Conservation (phyloP, 2,888 invertebrate genomes). For the Rhagium mordax region DNA sequence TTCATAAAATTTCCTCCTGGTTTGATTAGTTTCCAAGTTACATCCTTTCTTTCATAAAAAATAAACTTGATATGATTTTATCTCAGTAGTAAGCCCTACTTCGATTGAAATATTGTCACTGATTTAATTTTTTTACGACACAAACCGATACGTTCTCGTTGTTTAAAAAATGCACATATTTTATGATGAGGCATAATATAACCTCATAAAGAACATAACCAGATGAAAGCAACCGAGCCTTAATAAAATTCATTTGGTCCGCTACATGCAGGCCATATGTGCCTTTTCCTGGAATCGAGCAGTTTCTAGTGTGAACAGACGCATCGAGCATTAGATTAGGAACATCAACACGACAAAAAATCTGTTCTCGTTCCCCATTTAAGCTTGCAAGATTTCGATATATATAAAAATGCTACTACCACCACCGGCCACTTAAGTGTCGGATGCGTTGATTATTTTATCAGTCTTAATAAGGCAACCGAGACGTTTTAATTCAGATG, state of each 20-base stretch:
- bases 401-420: not conserved
- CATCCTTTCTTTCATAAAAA: too few relatives aligned
- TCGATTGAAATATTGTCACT: too few relatives aligned
- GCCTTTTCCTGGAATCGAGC: constrained; percentile 55
- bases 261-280: constrained; percentile 54
- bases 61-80: too few relatives aligned
- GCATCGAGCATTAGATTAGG: constrained; percentile 47
- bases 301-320: constrained; percentile 55
- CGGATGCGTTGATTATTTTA: not conserved
- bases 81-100: too few relatives aligned
- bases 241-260: constrained; percentile 43
- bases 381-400: constrained; percentile 10
- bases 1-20: too few relatives aligned
- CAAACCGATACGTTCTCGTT: not conserved
- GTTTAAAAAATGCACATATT: not conserved
- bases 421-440: not conserved
- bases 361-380: constrained; percentile 40
- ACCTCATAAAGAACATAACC: not conserved
- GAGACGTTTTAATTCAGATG: not conserved
- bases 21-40: too few relatives aligned
- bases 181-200: not conserved
- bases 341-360: constrained; percentile 49
- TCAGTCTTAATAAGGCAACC: not conserved
- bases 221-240: not conserved
- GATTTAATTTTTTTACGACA: too few relatives aligned